Conservation (phyloP, 2,113 vertebrate species). For the Pteruthius melanotis region DNA sequence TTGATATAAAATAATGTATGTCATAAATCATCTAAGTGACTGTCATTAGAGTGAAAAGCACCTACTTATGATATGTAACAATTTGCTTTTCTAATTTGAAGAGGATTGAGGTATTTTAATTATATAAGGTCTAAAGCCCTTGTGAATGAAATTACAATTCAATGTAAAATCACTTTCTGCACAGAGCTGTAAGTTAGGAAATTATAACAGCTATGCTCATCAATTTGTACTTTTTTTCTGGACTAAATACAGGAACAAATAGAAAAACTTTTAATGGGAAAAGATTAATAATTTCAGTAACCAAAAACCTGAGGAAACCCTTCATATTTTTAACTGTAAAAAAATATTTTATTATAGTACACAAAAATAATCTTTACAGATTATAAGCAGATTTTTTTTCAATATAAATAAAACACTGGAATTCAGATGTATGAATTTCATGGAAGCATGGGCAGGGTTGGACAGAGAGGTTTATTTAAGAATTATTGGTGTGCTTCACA, state of each 20-base stretch:
- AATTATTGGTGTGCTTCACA: slow-evolving; percentile 30
- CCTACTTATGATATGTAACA: slow-evolving; percentile 84
- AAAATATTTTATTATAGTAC: not conserved
- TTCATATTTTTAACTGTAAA: not conserved
- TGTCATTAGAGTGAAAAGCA: slow-evolving; percentile 81
- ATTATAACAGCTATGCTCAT: slow-evolving; percentile 59
- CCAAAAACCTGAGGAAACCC: not conserved
- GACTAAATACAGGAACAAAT: not conserved
- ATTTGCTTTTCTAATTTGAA: slow-evolving; percentile 87
- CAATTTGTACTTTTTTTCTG: slow-evolving; percentile 48
- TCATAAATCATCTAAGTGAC: slow-evolving; percentile 80
- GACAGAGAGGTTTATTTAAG: not conserved
- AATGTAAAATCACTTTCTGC: slow-evolving; percentile 65
- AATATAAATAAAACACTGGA: not conserved
- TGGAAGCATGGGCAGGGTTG: not conserved
- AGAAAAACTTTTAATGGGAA: not conserved
- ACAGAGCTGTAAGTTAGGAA: slow-evolving; percentile 64
- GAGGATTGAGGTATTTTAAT: slow-evolving; percentile 81
- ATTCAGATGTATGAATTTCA: not conserved
- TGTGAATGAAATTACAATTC: slow-evolving; percentile 72
- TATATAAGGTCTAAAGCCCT: slow-evolving; percentile 73
- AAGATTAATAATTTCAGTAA: not conserved
- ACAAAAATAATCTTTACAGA: not conserved
- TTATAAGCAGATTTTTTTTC: not conserved
- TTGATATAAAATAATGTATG: slow-evolving; percentile 86